Percentiles rank a stretch among this genome's conserved stretches.
Conservation (phyloP, 1,140 invertebrate genomes). For the Drosophila littoralis region DNA sequence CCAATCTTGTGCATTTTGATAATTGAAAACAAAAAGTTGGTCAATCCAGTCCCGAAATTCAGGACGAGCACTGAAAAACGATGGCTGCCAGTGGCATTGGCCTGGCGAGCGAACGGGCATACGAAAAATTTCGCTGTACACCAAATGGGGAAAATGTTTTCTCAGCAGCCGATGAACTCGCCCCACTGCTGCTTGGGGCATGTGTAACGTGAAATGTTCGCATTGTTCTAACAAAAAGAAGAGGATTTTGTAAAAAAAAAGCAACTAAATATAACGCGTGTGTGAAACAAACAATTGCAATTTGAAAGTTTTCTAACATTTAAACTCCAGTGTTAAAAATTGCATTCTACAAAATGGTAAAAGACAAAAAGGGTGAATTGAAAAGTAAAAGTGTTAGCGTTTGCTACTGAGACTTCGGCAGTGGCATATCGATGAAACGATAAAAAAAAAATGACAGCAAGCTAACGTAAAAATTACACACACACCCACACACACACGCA, state of each 20-base stretch:
- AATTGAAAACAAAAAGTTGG: slow-evolving; percentile 26
- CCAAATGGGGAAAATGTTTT: slow-evolving; percentile 68
- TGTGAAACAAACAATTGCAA: slow-evolving; percentile 1
- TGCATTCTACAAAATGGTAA: slow-evolving; percentile 15
- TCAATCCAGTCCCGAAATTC: slow-evolving; percentile 6
- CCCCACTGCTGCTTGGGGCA: slow-evolving; percentile 40
- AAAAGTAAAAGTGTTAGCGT: slow-evolving; percentile 77
- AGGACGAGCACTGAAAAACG: slow-evolving; percentile 35
- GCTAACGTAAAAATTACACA: slow-evolving; percentile 67
- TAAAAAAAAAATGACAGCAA: slow-evolving; percentile 53
- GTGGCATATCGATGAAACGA: slow-evolving; percentile 68
- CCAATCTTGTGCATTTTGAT: background rate
- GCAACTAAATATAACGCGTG: too few species aligned
- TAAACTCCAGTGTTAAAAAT: slow-evolving; percentile 24
- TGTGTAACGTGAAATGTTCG: slow-evolving; percentile 46
- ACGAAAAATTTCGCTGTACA: slow-evolving; percentile 79
- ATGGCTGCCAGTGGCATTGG: slow-evolving; percentile 32
- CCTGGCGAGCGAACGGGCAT: slow-evolving; percentile 35
- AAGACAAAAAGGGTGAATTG: slow-evolving; percentile 40
- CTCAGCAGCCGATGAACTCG: slow-evolving; percentile 37
- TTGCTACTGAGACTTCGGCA: slow-evolving; percentile 13
- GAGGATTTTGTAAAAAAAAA: background rate
- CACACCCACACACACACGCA: slow-evolving; percentile 29
- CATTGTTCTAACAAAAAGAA: slow-evolving; percentile 30
- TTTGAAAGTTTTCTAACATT: slow-evolving; percentile 16